Evolutionary conservation across 2,888 invertebrate species (phyloP).

Genomic region (Ditylenchus weischeri): DNA sequence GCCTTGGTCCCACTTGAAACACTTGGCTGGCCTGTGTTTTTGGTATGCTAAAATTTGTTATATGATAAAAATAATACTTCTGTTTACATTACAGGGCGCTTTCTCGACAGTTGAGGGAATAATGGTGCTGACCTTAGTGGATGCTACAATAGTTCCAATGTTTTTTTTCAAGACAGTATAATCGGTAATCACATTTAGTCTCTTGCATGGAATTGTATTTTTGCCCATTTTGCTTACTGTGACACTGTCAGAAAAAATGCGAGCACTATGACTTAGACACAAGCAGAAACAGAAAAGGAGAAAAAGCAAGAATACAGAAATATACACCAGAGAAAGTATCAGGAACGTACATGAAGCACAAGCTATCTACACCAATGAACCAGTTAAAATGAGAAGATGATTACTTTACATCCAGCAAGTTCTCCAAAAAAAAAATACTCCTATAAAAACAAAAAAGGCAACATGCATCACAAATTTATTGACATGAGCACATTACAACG

Average conservation of each 20-base stretch:
- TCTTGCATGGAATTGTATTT: slow-evolving; percentile 56
- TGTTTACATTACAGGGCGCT: slow-evolving; percentile 42
- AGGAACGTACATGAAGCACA: no score
- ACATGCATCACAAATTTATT: no score
- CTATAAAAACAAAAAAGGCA: no score
- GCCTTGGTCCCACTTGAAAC: slow-evolving; percentile 76
- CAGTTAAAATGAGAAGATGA: no score
- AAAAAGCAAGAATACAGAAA: no score
- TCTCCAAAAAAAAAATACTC: no score
- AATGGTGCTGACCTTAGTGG: slow-evolving; percentile 48
- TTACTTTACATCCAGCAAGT: no score
- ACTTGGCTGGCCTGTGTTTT: slow-evolving; percentile 79
- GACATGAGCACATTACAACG: no score
- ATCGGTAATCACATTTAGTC: slow-evolving; percentile 49
- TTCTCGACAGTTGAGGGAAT: slow-evolving; percentile 56
- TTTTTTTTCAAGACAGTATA: slow-evolving; percentile 58
- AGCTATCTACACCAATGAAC: no score
- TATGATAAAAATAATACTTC: neutral
- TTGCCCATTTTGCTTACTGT: slow-evolving; percentile 52
- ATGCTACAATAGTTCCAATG: slow-evolving; percentile 52
- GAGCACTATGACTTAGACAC: no score
- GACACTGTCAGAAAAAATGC: slow-evolving; percentile 26
- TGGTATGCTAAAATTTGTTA: slow-evolving; percentile 33
- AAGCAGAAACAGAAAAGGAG: no score
- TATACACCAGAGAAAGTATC: no score